Base-by-base conservation (phyloP, 2,888 invertebrate genomes). In the Altica lythri region DNA sequence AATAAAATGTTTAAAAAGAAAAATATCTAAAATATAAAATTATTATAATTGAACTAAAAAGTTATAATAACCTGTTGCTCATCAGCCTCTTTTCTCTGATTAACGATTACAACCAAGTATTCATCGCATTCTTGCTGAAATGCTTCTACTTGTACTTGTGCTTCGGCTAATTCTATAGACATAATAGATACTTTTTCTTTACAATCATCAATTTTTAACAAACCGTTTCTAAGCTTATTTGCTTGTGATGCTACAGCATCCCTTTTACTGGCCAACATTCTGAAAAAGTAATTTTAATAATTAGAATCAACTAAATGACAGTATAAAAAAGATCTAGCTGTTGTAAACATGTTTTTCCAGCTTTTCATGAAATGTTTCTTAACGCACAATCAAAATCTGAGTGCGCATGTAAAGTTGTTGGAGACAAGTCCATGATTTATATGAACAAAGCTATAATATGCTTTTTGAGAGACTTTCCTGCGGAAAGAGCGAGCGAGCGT, bases 141-240 rank as follows among this genome's bases (percentile, higher is more conserved):
- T 61, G 86, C 84, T 6, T 83, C 81, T 4, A 89, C 89, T 80
- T 88, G 86, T 25, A 83, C 81, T 78, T 89, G 86, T 2, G 92
- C 90, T 3, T 85, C 78, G 61, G 86, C 91, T 52, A 95, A 75
- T 70, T 94, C 92, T 9, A 86, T 83, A 0, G 91, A 89, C 92
- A 94, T 93, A 54, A 83, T 83, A 46, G 87, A 85, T 0, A 95
- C 94, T 73, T 87, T 89, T 60, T 79, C 82, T 22, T 88, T 84
- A 0, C 94, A 92, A 68, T 94, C 93, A 64, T 92, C 89, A 50
- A 95, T 91, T 78, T 94, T 94, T 38, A 84, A 87, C 42, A 95
- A 78, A 4, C 94, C 94, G 70, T 87, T 90, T 34, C 88, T 78
- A 17, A 95, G 77, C 72, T 92, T 92, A 74, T 89, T 88, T 1